Conservation (phyloP, 2,888 invertebrate species). For the Meandrusa payeni region DNA sequence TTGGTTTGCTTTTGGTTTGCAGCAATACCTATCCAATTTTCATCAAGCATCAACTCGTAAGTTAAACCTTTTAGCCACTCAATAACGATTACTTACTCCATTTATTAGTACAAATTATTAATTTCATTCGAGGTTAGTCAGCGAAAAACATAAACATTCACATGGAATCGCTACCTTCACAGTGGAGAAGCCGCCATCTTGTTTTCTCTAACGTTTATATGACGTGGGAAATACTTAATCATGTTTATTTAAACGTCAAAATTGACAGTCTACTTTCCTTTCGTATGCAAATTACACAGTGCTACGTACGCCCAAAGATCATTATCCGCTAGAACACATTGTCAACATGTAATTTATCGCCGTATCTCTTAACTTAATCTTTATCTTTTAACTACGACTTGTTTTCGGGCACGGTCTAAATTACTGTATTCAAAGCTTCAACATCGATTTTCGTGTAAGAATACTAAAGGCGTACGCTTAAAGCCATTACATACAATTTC, state of each 20-base stretch:
- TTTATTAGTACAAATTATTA: too few relatives aligned
- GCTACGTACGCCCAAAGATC: background rate
- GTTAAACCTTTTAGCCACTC: too few relatives aligned
- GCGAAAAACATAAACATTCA: too few relatives aligned
- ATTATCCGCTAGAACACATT: constrained; percentile 11
- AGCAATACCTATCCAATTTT: too few relatives aligned
- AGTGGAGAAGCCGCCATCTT: too few relatives aligned
- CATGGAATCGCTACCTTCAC: too few relatives aligned
- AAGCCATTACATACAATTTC: constrained; percentile 67
- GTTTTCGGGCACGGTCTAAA: constrained; percentile 38
- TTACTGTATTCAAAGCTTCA: constrained; percentile 62
- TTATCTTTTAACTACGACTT: constrained; percentile 5
- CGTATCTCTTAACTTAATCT: constrained; percentile 11
- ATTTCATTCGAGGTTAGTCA: too few relatives aligned
- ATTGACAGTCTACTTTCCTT: constrained; percentile 3
- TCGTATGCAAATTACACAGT: constrained; percentile 9
- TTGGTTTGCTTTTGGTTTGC: too few relatives aligned
- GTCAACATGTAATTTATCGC: constrained; percentile 23
- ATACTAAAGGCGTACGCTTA: constrained; percentile 61
- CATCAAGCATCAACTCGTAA: too few relatives aligned
- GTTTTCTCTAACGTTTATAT: background rate
- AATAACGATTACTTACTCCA: too few relatives aligned
- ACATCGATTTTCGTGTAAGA: constrained; percentile 54
- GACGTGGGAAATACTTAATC: constrained; percentile 9
- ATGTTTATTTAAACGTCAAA: constrained; percentile 2